These are phyloP conservation scores for Decapterus maruadsi DNA, from an alignment of 2,797 vertebrate species.

Conservation along the genomic window DNA sequence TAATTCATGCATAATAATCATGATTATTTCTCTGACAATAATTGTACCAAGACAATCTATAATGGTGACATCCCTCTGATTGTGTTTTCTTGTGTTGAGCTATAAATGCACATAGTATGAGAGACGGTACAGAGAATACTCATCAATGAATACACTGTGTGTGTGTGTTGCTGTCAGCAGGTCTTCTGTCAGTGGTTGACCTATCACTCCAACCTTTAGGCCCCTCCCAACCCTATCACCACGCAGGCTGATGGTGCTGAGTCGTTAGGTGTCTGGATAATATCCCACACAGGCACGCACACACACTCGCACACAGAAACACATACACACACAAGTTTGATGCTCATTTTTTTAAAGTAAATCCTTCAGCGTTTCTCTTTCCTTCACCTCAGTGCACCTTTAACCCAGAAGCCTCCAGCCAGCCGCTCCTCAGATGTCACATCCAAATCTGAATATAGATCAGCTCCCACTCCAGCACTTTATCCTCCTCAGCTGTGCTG, in stretches of 20 bases:
- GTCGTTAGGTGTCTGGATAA: conserved; percentile 66
- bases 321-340: not conserved
- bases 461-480: conserved; percentile 53
- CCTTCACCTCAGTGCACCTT: conserved; percentile 7
- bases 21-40: too few species aligned
- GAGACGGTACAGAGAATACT: conserved; percentile 2
- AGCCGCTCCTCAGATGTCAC: conserved; percentile 30
- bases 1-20: too few species aligned
- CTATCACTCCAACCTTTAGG: conserved; percentile 56
- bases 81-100: conserved; percentile 4
- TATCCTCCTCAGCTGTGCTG: conserved; percentile 62
- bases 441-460: conserved; percentile 54
- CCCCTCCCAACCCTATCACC: conserved; percentile 60
- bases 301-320: conserved; percentile 14
- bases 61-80: too few species aligned
- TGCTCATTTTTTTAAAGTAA: not conserved
- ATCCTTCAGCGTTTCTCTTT: not conserved
- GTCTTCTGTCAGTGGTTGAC: conserved; percentile 64
- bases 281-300: conserved; percentile 38
- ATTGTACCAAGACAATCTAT: too few species aligned
- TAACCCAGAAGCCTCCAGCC: conserved; percentile 29
- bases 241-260: conserved; percentile 66
- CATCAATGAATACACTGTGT: not conserved
- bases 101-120: not conserved
- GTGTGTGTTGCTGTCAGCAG: conserved; percentile 62